Evolutionary conservation across 30 jellyfish, hydroid and myxozoan species (phyloP), one percentile per base, ranked within the genome.

Genomic region (Rhopilema esculentum): DNA sequence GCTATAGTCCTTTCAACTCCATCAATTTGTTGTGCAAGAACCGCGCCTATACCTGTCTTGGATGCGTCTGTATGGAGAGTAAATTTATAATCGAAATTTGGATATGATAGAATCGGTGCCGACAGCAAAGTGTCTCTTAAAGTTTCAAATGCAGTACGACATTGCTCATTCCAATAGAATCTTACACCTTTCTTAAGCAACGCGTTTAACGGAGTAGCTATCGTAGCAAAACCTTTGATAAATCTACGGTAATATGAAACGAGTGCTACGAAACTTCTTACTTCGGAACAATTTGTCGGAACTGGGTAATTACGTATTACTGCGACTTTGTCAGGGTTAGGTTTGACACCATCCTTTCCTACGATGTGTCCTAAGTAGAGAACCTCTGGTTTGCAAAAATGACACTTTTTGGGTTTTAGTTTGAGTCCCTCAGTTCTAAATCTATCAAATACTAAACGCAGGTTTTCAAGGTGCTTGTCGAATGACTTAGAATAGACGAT

Each of bases 71-170:
- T 82, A 63, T 83, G 49, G 65, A 88, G 61, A 40, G 71, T 20
- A 78, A 91, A 91, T 12, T 52, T 24, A 8, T 66, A 68, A 1
- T 57, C 9, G 29, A 77, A 66, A 68, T 83, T 63, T 4, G 96
- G 97, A 66, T 51, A 91, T 0, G 84, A 27, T n/a, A 84, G 85
- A 24, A 91, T 61, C 15, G 97, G 97, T 19, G 97, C 95, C 27
- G 15, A 49, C 27, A 75, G 76, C 62, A 91, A 33, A 17, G 83
- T 18, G 49, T 84, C 61, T 62, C 82, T 27, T 22, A 91, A 63
- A 8, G 48, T 16, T 84, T 91, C 92, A 70, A 91, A 91, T 6
- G 91, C 96, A 19, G 15, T 24, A 52, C 77, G 88, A 61, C 88
- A 83, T 23, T 75, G 91, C 21, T 62, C 83, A 32, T 24, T 52